phyloP scores from a whole-genome alignment of 1,140 invertebrate species.

The Ephestia elutella region DNA sequence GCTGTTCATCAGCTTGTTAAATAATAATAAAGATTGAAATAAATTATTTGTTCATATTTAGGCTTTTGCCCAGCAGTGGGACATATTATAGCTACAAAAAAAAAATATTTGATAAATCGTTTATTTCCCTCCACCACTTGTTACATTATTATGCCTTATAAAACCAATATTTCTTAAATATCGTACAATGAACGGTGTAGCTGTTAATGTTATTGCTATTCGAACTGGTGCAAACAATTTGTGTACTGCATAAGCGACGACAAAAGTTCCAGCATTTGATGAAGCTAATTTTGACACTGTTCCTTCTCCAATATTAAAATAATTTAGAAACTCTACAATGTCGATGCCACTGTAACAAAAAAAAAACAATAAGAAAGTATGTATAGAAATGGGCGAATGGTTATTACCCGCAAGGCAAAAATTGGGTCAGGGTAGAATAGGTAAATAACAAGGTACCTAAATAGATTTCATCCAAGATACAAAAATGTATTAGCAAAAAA shows the following conservation, averaged over 20 bases:
- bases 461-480: no score
- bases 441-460: no score
- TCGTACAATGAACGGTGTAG: conserved; percentile 90
- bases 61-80: no score
- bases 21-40: no score
- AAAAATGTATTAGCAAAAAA: no score
- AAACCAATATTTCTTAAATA: conserved; percentile 86
- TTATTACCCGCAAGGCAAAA: no score
- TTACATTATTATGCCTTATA: conserved; percentile 74
- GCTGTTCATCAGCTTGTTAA: no score
- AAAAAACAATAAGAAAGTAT: no score
- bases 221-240: conserved; percentile 92
- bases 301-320: conserved; percentile 76
- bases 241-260: conserved; percentile 92
- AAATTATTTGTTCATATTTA: no score
- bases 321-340: conserved; percentile 78
- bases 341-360: conserved; percentile 86
- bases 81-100: no score
- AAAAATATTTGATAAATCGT: conserved; percentile 14
- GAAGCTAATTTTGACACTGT: conserved; percentile 73
- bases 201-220: conserved; percentile 85
- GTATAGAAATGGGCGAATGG: no score
- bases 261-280: conserved; percentile 88
- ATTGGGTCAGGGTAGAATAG: no score
- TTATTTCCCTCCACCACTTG: conserved; percentile 50